Evolutionary conservation across 2,113 vertebrate species (phyloP).

Genomic region (Electrona antarctica): DNA sequence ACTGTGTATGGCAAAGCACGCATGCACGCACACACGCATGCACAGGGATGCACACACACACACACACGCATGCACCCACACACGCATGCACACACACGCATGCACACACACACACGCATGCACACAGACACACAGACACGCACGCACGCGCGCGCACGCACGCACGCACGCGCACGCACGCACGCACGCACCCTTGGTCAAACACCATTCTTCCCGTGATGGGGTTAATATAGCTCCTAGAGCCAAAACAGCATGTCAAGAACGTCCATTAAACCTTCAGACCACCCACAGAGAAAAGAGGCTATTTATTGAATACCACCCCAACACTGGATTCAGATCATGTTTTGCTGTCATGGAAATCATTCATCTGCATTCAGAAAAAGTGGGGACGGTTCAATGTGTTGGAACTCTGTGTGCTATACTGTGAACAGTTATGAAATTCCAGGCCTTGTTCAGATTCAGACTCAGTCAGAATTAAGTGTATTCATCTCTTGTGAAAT

Average conservation of each 20-base stretch:
- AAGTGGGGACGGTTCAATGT: background rate
- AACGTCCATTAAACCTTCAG: slow-evolving; percentile 60
- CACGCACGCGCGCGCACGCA: too few relatives aligned
- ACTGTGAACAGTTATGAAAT: slow-evolving; percentile 1
- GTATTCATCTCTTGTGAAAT: too few relatives aligned
- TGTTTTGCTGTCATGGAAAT: slow-evolving; percentile 31
- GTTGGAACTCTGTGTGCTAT: background rate
- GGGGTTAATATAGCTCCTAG: background rate
- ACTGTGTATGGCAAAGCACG: too few relatives aligned
- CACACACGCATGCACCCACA: too few relatives aligned
- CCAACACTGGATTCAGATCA: slow-evolving; percentile 37
- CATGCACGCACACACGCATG: too few relatives aligned
- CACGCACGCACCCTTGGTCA: background rate
- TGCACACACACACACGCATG: too few relatives aligned
- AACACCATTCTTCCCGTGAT: background rate
- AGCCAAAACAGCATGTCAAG: slow-evolving; percentile 50
- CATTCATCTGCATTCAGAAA: slow-evolving; percentile 12
- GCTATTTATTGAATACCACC: slow-evolving; percentile 54
- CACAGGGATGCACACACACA: too few relatives aligned
- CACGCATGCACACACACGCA: too few relatives aligned
- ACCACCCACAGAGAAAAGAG: slow-evolving; percentile 49
- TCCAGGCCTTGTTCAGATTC: background rate
- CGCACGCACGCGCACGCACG: too few relatives aligned
- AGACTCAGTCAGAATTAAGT: too few relatives aligned
- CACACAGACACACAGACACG: too few relatives aligned